These are phyloP conservation scores for Botia kubotai DNA, from an alignment of 2,797 vertebrate species.

Conservation along the genomic window DNA sequence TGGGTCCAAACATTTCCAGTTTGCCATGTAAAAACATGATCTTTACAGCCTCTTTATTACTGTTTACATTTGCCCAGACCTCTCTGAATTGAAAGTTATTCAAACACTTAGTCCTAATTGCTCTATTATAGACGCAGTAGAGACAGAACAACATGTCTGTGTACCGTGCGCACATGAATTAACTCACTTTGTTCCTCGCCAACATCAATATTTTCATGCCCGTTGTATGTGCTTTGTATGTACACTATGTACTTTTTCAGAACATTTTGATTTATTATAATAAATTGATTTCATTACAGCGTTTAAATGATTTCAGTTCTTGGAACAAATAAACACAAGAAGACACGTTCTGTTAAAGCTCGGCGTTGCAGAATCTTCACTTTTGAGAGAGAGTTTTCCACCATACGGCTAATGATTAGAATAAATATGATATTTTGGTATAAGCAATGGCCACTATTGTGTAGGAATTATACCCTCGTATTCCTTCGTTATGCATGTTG, in stretches of 20 bases:
- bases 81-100: constrained; percentile 31
- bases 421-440: no score
- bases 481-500: no score
- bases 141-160: constrained; percentile 34
- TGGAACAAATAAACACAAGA: background rate
- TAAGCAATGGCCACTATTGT: no score
- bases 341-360: background rate
- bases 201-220: constrained; percentile 27
- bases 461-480: no score
- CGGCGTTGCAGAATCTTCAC: no score
- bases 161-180: constrained; percentile 1
- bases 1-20: constrained; percentile 21
- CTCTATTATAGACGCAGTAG: constrained; percentile 36
- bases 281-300: background rate
- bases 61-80: constrained; percentile 22
- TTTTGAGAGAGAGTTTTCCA: no score
- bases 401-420: no score
- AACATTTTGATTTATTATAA: background rate
- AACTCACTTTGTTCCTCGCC: constrained; percentile 2
- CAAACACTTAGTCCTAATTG: constrained; percentile 51
- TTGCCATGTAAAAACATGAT: constrained; percentile 17
- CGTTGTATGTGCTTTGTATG: background rate
- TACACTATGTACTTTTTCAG: background rate
- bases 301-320: background rate
- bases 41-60: constrained; percentile 22